phyloP scores from a whole-genome alignment of 2,797 vertebrate genomes.

The Acanthornis magna region DNA sequence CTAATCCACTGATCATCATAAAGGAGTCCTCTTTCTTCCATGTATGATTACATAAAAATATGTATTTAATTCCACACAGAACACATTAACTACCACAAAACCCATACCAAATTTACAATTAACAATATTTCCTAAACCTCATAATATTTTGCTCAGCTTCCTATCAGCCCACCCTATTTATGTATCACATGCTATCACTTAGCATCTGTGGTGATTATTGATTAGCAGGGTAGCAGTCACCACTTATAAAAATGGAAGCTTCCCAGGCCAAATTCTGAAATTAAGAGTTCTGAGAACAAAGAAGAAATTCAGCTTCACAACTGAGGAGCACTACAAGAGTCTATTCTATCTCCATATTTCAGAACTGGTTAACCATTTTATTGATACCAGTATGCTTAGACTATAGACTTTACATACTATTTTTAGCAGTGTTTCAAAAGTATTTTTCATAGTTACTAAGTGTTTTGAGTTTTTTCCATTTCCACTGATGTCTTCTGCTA shows the following conservation, averaged over 20 bases:
- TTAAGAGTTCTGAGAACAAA: background rate
- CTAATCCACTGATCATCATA: background rate
- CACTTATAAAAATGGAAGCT: background rate
- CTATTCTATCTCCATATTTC: background rate
- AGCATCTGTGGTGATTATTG: background rate
- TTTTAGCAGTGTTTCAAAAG: background rate
- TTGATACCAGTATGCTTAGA: background rate
- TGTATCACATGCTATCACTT: background rate
- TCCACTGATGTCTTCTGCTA: background rate
- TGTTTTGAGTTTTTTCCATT: background rate
- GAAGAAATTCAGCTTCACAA: background rate
- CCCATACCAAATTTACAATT: background rate
- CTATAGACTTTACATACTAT: background rate
- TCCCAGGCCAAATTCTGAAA: background rate
- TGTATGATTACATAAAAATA: background rate
- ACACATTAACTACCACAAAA: background rate
- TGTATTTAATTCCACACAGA: background rate
- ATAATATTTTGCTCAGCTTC: background rate
- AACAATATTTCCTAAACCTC: background rate
- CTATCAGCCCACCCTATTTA: background rate
- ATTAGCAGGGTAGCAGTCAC: background rate
- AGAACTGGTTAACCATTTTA: background rate
- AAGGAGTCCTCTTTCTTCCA: background rate
- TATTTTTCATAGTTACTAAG: background rate
- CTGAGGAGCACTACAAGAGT: background rate